These are phyloP conservation scores for Oceanites oceanicus DNA, from an alignment of 2,113 vertebrate genomes.

Conservation along the genomic window DNA sequence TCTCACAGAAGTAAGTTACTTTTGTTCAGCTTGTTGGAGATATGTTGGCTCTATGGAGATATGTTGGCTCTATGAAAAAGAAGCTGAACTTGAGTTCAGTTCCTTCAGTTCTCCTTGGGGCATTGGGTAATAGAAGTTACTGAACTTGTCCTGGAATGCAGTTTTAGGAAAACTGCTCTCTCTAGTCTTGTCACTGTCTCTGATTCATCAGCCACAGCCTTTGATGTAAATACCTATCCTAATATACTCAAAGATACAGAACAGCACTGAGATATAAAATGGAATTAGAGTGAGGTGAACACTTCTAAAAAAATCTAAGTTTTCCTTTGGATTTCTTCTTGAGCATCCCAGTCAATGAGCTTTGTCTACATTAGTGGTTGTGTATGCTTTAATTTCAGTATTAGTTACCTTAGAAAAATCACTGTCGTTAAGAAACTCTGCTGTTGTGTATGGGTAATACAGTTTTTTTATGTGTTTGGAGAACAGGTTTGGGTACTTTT, in stretches of 20 bases:
- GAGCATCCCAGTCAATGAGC: neutral
- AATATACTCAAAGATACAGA: neutral
- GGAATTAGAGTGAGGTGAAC: neutral
- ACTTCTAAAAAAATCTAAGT: fast-evolving
- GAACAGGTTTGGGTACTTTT: neutral
- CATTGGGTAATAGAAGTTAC: neutral
- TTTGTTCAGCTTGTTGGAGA: neutral
- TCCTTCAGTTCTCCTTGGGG: neutral
- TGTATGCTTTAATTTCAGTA: neutral
- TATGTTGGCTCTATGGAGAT: neutral
- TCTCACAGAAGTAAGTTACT: neutral
- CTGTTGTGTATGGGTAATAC: neutral
- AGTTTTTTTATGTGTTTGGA: neutral
- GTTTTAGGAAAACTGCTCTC: neutral
- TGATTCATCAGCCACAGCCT: neutral
- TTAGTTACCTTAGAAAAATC: neutral
- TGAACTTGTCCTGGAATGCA: neutral
- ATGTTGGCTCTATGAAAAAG: neutral
- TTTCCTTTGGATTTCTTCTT: neutral
- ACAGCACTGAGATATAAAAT: neutral
- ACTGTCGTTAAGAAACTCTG: neutral
- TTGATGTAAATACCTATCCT: neutral
- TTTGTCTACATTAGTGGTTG: neutral
- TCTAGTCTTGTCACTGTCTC: neutral
- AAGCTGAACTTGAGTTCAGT: neutral